Base-by-base conservation (phyloP, 2,113 vertebrate genomes). In the Dipodomys spectabilis region DNA sequence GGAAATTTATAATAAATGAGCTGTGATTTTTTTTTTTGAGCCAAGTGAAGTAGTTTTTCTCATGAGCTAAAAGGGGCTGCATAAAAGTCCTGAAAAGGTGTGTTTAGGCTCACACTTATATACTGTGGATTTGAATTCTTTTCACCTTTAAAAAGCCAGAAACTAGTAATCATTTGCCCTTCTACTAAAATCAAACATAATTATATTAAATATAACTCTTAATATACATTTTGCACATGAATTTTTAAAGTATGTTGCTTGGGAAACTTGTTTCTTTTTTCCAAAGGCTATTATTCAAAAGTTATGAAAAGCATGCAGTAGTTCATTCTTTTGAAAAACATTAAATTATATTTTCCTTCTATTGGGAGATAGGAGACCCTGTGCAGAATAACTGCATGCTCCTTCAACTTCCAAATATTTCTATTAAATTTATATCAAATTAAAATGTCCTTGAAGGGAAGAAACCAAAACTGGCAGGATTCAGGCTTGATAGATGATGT, bases 391-490 rank as follows among this genome's bases (percentile, higher is more conserved):
- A 69, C 35, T 67, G 19, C 78, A 71, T 78, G 28, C 7, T 81
- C 67, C n/a, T 93, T 35, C 23, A 86, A 27, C 18, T 90, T 16
- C 6, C 45, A 87, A 75, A 85, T 88, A 85, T 68, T 94, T 83
- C 83, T 83, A 22, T 86, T 72, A 89, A 67, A 60, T 68, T 88
- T 85, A 82, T 79, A 88, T 93, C 32, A 92, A 90, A 90, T 93
- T 87, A 82, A 90, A 94, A 85, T 90, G 16, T 60, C 82, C 15
- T 88, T 90, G 27, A 96, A 92, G 28, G 45, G 3, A 53, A 90
- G n/a, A 86, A 86, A 16, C 27, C 68, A 85, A 64, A 57, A 86
- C 81, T 74, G 19, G 13, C 57, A 75, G 64, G 91, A 86, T 81
- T 89, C 57, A 81, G 23, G 49, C 20, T 72, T 68, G 35, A 84